Evolutionary conservation across 2,888 invertebrate genomes (phyloP).

Genomic region (Temnothorax unifasciatus): DNA sequence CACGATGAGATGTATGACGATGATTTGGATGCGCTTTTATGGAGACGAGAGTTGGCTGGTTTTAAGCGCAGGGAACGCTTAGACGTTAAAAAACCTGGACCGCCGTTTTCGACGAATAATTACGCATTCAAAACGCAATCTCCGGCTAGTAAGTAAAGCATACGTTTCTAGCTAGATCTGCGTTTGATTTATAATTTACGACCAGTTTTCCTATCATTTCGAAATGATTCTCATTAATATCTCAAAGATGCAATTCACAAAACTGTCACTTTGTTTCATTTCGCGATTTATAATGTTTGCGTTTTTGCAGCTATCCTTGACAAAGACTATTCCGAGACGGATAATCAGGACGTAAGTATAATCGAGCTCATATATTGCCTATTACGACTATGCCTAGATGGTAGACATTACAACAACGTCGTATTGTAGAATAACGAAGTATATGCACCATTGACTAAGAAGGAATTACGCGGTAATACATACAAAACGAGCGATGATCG

Average conservation of each 20-base stretch:
- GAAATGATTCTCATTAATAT: background rate
- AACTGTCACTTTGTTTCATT: background rate
- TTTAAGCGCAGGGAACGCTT: conserved; percentile 96
- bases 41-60: conserved; percentile 87
- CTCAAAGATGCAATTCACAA: background rate
- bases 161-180: background rate
- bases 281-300: background rate
- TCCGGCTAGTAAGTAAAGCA: conserved; percentile 64
- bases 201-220: background rate
- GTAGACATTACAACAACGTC: conserved; percentile 7
- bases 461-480: conserved; percentile 69
- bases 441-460: conserved; percentile 77
- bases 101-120: conserved; percentile 91
- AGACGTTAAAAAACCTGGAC: conserved; percentile 98
- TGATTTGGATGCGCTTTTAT: conserved; percentile 77
- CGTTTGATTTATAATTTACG: background rate
- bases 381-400: background rate
- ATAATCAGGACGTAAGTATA: conserved; percentile 40
- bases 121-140: conserved; percentile 86
- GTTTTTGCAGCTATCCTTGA: conserved; percentile 19
- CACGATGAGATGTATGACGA: conserved; percentile 78
- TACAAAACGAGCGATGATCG: conserved; percentile 42
- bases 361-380: background rate
- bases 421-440: conserved; percentile 63
- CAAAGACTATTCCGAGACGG: conserved; percentile 42